Percentiles rank a stretch among this genome's conserved stretches.
These are phyloP conservation scores for Gopherus flavomarginatus DNA, from an alignment of 2,113 vertebrate species.

Conservation along the genomic window DNA sequence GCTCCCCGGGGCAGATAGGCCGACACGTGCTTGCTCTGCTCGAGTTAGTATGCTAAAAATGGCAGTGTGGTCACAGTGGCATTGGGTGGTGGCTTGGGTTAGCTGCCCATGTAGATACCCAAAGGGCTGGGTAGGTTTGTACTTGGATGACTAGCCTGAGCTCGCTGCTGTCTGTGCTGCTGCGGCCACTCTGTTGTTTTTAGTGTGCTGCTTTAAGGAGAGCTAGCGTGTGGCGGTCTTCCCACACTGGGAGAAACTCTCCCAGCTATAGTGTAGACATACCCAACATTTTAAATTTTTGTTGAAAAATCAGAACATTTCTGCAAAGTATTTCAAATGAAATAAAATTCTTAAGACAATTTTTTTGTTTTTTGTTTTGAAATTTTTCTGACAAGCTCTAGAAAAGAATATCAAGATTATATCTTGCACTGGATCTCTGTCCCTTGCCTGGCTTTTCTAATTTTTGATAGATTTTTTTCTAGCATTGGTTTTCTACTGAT, in stretches of 20 bases:
- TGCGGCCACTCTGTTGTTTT: background rate
- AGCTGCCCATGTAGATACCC: background rate
- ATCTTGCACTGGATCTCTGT: background rate
- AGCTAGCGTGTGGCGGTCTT: background rate
- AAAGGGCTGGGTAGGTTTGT: too few relatives aligned
- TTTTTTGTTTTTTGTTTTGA: background rate
- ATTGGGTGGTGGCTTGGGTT: background rate
- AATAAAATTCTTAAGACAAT: background rate
- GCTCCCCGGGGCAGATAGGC: background rate
- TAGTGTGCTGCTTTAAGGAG: background rate
- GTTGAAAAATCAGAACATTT: background rate
- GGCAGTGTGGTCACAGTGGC: background rate
- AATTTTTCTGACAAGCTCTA: background rate
- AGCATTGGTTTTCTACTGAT: conserved; percentile 9
- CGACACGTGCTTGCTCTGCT: background rate
- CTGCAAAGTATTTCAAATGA: background rate
- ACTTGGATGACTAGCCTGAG: too few relatives aligned
- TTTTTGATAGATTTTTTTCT: background rate
- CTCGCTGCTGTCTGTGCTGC: background rate
- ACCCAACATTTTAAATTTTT: background rate
- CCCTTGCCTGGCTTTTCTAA: background rate
- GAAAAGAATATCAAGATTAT: background rate
- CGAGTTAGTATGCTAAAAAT: background rate
- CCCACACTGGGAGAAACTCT: background rate
- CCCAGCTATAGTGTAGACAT: background rate